phyloP scores from a whole-genome alignment of 2,113 vertebrate genomes.

The Coptodon rendalli region DNA sequence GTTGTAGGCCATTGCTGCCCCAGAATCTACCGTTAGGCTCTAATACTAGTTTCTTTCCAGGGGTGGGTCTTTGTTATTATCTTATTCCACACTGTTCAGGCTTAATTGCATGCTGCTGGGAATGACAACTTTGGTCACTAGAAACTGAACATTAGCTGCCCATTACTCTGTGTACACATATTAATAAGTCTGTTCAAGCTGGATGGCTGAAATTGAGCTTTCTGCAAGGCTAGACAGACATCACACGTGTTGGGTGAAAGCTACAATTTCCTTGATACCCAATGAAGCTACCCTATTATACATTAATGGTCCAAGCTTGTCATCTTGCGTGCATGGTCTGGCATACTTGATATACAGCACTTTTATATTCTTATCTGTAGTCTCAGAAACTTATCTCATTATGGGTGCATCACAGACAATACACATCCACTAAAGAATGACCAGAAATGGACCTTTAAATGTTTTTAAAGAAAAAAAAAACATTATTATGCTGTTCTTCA shows the following conservation, averaged over 20 bases:
- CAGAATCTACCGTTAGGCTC: neutral
- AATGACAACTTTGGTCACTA: neutral
- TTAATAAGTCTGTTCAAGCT: conserved; percentile 7
- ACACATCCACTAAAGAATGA: conserved; percentile 9
- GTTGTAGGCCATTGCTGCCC: neutral
- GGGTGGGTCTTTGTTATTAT: neutral
- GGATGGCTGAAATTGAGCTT: neutral
- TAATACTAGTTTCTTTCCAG: neutral
- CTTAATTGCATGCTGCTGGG: neutral
- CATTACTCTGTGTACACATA: neutral
- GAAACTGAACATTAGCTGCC: neutral
- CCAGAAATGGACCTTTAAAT: neutral
- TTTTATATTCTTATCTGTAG: conserved; percentile 48
- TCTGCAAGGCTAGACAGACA: neutral
- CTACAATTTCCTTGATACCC: conserved; percentile 33
- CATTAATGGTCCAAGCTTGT: conserved; percentile 35
- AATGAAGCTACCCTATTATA: conserved; percentile 19
- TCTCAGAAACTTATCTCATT: conserved; percentile 23
- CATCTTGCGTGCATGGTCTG: conserved; percentile 26
- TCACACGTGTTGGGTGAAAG: conserved; percentile 12
- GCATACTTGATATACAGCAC: conserved; percentile 34
- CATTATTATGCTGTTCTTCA: neutral
- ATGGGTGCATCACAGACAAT: conserved; percentile 14
- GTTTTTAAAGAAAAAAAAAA: neutral
- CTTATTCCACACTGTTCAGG: neutral